phyloP scores from a whole-genome alignment of 1,140 invertebrate species.

The Drosophila melanica region DNA sequence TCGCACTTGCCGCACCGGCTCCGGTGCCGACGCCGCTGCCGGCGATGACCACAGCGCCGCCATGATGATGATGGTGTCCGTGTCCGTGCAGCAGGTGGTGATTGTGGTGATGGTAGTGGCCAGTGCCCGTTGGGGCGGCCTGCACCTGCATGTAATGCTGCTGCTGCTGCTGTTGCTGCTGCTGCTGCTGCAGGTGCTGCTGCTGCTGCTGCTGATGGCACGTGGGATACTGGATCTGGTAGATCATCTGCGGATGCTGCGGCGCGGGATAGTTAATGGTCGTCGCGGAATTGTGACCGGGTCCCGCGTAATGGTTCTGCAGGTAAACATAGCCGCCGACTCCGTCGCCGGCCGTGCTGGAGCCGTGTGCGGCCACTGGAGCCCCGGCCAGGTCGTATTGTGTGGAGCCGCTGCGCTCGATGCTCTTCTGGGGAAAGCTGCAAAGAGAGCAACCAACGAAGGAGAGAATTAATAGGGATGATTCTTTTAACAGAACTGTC shows the following conservation, averaged over 20 bases:
- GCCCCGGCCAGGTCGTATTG: constrained; percentile 75
- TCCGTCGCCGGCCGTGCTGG: constrained; percentile 57
- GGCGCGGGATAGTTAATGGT: constrained; percentile 77
- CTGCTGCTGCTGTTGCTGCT: constrained; percentile 61
- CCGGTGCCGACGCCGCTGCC: constrained; percentile 83
- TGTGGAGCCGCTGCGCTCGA: constrained; percentile 78
- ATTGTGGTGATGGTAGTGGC: constrained; percentile 84
- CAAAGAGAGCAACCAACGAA: constrained; percentile 31
- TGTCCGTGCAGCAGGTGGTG: constrained; percentile 82
- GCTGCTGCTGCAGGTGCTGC: constrained; percentile 64
- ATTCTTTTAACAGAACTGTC: constrained; percentile 55
- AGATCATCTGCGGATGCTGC: constrained; percentile 78
- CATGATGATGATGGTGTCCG: constrained; percentile 84
- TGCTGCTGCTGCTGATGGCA: constrained; percentile 80
- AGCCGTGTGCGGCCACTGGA: constrained; percentile 48
- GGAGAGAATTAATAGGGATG: constrained; percentile 15
- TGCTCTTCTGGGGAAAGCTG: constrained; percentile 83
- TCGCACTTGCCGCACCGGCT: constrained; percentile 76
- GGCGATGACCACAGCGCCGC: constrained; percentile 79
- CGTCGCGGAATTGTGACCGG: constrained; percentile 63
- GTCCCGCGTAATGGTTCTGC: constrained; percentile 82
- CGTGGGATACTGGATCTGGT: constrained; percentile 80
- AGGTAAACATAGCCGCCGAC: constrained; percentile 82
- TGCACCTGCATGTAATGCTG: constrained; percentile 66
- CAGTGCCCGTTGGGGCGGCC: constrained; percentile 84